phyloP scores from a whole-genome alignment of 1,140 invertebrate species.

The Magallana gigas region DNA sequence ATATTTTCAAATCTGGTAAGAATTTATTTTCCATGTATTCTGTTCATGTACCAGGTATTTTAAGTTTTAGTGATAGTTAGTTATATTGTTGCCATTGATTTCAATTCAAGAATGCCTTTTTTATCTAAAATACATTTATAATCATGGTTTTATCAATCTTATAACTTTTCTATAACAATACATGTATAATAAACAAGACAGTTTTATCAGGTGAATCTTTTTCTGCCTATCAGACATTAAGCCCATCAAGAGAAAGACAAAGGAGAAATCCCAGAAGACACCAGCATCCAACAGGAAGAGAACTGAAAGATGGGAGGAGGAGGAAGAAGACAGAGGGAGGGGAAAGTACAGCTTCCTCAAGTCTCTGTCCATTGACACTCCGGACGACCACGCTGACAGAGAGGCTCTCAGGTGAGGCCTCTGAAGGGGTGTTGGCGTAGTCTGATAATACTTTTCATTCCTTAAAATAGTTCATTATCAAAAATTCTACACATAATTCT shows the following conservation, averaged over 20 bases:
- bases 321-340: neutral
- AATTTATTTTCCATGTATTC: neutral
- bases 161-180: too few species aligned
- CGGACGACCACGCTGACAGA: conserved; percentile 52
- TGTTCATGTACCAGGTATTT: neutral
- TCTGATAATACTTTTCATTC: too few species aligned
- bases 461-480: too few species aligned
- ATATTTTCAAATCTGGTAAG: conserved; percentile 7
- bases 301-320: neutral
- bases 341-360: conserved; percentile 59
- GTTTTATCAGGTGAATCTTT: too few species aligned
- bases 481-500: too few species aligned
- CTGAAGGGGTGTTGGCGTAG: neutral
- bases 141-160: too few species aligned
- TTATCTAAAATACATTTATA: too few species aligned
- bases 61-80: neutral
- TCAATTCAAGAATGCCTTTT: too few species aligned
- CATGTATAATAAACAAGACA: too few species aligned
- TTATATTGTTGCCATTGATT: too few species aligned
- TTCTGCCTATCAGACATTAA: neutral
- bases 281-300: neutral
- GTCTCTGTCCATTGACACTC: conserved; percentile 54
- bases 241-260: conserved; percentile 17
- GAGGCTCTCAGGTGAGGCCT: conserved; percentile 59
- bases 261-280: conserved; percentile 1